Percentiles rank a stretch among this genome's conserved stretches.
These are phyloP conservation scores for Scaptodrosophila latifasciaeformis DNA, from an alignment of 2,888 invertebrate genomes.

Conservation along the genomic window DNA sequence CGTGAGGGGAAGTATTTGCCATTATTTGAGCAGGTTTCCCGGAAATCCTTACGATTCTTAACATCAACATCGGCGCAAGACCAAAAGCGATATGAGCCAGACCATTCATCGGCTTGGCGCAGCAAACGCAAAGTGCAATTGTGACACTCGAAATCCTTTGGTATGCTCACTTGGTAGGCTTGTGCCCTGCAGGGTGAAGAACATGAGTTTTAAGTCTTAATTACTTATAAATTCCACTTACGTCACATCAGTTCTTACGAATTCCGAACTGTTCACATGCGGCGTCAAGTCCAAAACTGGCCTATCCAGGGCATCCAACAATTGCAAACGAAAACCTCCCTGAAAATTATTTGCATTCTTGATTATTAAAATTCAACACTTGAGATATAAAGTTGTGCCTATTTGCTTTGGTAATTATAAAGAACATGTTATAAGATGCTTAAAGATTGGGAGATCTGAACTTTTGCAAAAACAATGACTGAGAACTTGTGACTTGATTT, in stretches of 20 bases:
- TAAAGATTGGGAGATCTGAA: neutral
- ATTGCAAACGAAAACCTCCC: constrained; percentile 93
- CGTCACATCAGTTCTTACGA: constrained; percentile 90
- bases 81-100: constrained; percentile 90
- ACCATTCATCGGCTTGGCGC: constrained; percentile 94
- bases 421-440: too few species aligned
- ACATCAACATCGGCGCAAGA: constrained; percentile 97
- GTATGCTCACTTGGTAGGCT: constrained; percentile 86
- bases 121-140: constrained; percentile 93
- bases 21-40: constrained; percentile 89
- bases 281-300: constrained; percentile 90
- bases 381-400: neutral
- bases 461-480: constrained; percentile 50
- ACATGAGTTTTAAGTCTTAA: neutral
- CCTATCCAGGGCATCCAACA: constrained; percentile 89
- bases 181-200: constrained; percentile 82
- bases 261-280: constrained; percentile 86
- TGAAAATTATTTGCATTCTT: constrained; percentile 77
- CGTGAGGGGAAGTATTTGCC: constrained; percentile 86
- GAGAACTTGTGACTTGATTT: constrained; percentile 55
- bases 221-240: constrained; percentile 78
- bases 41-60: constrained; percentile 83
- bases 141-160: constrained; percentile 86
- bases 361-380: too few species aligned
- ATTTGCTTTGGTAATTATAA: neutral